Conservation (phyloP, 2,888 invertebrate species). For the Sarcophaga subvicina region DNA sequence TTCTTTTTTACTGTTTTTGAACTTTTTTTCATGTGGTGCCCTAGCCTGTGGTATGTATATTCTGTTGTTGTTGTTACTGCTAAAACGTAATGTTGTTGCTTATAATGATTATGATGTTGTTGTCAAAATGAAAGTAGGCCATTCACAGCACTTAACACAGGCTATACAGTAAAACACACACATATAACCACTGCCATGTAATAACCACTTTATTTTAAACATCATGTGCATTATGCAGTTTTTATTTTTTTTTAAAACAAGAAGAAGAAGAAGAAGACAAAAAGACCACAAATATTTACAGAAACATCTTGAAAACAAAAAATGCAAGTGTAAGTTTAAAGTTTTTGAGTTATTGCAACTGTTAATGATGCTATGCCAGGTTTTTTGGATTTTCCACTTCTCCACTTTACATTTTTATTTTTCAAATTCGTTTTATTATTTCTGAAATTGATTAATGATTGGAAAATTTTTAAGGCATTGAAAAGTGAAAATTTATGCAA, state of each 20-base stretch:
- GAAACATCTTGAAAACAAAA: neutral
- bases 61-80: too few species aligned
- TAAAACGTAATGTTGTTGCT: neutral
- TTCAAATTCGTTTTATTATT: neutral
- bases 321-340: conserved; percentile 9
- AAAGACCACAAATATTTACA: neutral
- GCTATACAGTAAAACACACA: neutral
- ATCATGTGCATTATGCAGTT: neutral
- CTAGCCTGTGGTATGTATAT: too few species aligned
- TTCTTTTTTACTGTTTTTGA: too few species aligned
- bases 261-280: neutral
- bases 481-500: neutral
- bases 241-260: neutral
- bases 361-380: too few species aligned
- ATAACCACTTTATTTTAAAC: conserved; percentile 25
- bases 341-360: conserved; percentile 4
- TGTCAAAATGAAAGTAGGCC: conserved; percentile 68
- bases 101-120: conserved; percentile 42
- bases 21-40: too few species aligned
- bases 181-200: too few species aligned
- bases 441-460: conserved; percentile 8
- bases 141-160: conserved; percentile 60
- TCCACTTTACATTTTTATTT: neutral
- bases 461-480: neutral
- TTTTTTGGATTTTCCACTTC: neutral